Percentiles rank a stretch among this genome's conserved stretches.
These are phyloP conservation scores for Pristiophorus japonicus DNA, from an alignment of 2,113 vertebrate species.

Conservation along the genomic window DNA sequence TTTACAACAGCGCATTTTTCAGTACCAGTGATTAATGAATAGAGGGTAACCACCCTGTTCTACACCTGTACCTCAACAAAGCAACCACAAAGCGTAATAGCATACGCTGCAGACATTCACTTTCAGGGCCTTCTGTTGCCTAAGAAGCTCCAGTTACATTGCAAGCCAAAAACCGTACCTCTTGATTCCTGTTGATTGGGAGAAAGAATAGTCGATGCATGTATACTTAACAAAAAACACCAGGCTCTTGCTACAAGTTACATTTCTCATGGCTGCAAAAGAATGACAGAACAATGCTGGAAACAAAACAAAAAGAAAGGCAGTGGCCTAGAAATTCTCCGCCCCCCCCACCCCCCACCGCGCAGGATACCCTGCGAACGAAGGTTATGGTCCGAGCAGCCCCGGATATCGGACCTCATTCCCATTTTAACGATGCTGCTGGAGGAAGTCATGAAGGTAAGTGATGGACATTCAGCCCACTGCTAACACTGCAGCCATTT, in stretches of 20 bases:
- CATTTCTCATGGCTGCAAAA: background rate
- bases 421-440: background rate
- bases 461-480: too few relatives aligned
- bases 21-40: slow-evolving; percentile 26
- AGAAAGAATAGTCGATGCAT: background rate
- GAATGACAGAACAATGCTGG: background rate
- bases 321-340: background rate
- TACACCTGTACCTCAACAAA: background rate
- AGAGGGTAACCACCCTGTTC: background rate
- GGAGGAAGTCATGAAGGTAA: background rate
- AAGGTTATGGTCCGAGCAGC: background rate
- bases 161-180: background rate
- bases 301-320: background rate
- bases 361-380: background rate
- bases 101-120: background rate
- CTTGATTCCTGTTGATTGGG: background rate
- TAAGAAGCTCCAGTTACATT: background rate
- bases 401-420: background rate
- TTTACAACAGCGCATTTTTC: slow-evolving; percentile 1
- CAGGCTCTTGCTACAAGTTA: too few relatives aligned
- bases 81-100: background rate
- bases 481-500: background rate
- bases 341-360: too few relatives aligned
- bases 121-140: background rate
- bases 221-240: background rate